phyloP scores from a whole-genome alignment of 2,888 invertebrate species.

The Cheiracanthium punctorium region DNA sequence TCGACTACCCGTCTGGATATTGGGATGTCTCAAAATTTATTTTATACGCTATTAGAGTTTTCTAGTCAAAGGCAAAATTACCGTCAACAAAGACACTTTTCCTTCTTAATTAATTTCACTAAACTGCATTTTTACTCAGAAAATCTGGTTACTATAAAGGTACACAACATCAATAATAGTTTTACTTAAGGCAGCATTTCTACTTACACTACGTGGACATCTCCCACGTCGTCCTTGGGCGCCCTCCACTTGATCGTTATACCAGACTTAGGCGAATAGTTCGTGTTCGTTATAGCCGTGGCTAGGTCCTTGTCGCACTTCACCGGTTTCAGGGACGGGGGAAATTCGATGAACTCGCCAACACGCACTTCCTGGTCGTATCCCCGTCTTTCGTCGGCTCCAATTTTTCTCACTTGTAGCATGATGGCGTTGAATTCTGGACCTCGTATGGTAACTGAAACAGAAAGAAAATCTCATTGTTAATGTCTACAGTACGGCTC shows the following conservation, averaged over 20 bases:
- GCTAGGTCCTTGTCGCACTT: constrained; percentile 48
- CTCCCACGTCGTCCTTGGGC: constrained; percentile 59
- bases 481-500: no score
- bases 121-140: no score
- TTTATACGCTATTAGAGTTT: no score
- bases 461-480: no score
- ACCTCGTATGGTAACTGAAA: constrained; percentile 60
- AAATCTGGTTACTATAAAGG: no score
- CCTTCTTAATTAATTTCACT: no score
- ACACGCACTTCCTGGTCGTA: constrained; percentile 48
- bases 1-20: no score
- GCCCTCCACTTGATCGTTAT: constrained; percentile 62
- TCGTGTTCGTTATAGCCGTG: constrained; percentile 60
- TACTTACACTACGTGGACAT: constrained; percentile 53
- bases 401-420: constrained; percentile 63
- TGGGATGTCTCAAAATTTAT: no score
- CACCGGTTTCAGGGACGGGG: constrained; percentile 35
- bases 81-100: no score
- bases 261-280: constrained; percentile 42
- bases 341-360: constrained; percentile 51
- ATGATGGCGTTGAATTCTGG: constrained; percentile 62
- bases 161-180: no score
- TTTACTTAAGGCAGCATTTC: no score
- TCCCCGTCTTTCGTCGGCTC: constrained; percentile 49
- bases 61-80: no score